Conservation (phyloP, 2,797 vertebrate species). For the Malurus splendens region DNA sequence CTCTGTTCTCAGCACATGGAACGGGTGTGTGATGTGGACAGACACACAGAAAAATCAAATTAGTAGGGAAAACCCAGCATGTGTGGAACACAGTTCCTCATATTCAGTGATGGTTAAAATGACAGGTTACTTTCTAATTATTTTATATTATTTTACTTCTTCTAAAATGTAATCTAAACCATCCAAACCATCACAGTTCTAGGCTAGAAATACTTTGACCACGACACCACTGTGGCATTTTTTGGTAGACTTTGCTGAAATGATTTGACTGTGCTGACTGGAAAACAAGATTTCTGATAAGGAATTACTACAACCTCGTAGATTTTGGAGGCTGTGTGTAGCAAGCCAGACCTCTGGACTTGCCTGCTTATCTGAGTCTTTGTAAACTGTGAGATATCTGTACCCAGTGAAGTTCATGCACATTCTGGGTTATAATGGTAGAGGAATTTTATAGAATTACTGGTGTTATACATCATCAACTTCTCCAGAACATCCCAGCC, state of each 20-base stretch:
- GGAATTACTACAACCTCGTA: background rate
- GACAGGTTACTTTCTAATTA: background rate
- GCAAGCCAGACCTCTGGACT: background rate
- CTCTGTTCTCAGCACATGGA: background rate
- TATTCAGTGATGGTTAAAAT: background rate
- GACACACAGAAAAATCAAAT: background rate
- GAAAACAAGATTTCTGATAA: background rate
- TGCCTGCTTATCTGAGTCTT: background rate
- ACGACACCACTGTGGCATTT: background rate
- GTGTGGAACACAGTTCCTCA: background rate
- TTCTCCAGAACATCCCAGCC: background rate
- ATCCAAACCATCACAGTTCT: background rate
- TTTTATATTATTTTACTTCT: background rate
- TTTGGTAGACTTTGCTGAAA: background rate
- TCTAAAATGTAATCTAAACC: background rate
- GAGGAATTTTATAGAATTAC: background rate
- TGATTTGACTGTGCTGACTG: background rate
- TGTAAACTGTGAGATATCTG: background rate
- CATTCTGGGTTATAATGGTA: accelerated
- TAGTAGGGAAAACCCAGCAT: background rate
- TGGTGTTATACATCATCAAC: accelerated
- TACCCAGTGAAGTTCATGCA: accelerated
- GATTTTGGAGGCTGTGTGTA: background rate
- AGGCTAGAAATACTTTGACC: background rate
- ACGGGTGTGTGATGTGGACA: background rate